phyloP scores from a whole-genome alignment of 2,797 vertebrate species.

The Cephalopachus bancanus region DNA sequence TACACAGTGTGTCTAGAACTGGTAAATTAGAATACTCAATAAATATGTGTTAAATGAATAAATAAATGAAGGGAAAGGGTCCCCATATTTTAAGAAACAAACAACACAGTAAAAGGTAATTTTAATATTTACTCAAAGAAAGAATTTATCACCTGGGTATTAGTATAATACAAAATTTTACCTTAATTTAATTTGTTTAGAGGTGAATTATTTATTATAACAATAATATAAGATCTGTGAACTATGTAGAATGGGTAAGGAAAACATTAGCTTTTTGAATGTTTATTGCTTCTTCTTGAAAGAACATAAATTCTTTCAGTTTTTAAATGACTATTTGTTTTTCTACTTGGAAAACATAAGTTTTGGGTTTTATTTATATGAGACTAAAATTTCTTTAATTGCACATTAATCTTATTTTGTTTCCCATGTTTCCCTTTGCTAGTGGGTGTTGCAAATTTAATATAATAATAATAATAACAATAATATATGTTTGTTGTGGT shows the following conservation, averaged over 20 bases:
- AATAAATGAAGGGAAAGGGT: not conserved
- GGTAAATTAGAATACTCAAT: not conserved
- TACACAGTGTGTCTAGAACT: not conserved
- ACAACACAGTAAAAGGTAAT: constrained; percentile 43
- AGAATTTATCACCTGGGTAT: not conserved
- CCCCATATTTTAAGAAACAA: constrained; percentile 45
- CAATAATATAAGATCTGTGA: constrained; percentile 43
- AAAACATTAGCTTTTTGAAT: not conserved
- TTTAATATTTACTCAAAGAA: constrained; percentile 21
- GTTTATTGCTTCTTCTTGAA: constrained; percentile 54
- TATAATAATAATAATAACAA: constrained; percentile 20
- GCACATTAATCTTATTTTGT: constrained; percentile 61
- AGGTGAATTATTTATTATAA: constrained; percentile 48
- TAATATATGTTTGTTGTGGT: constrained; percentile 34
- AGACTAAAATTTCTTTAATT: constrained; percentile 55
- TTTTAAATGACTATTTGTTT: constrained; percentile 63
- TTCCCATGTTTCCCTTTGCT: constrained; percentile 54
- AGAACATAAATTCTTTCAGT: not conserved
- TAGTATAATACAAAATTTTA: constrained; percentile 43
- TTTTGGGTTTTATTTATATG: constrained; percentile 66
- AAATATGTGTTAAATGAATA: not conserved
- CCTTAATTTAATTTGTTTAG: constrained; percentile 27
- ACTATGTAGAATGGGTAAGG: not conserved
- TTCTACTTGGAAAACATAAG: constrained; percentile 53
- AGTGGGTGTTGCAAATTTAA: constrained; percentile 39